Conservation (phyloP, 2,797 vertebrate species). For the Pangasius mekongensis region DNA sequence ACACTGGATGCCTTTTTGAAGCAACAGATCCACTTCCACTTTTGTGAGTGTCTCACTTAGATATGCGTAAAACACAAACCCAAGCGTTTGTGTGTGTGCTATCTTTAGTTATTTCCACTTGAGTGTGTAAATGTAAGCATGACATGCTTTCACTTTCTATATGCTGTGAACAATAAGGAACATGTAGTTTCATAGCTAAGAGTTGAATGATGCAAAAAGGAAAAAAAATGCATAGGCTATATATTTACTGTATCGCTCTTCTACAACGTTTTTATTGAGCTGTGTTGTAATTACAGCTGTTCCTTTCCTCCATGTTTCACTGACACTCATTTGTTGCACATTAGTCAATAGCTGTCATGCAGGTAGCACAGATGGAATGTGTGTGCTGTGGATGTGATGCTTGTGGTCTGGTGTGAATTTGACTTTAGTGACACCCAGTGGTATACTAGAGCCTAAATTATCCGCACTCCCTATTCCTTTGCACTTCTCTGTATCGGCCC, state of each 20-base stretch:
- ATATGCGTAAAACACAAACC: neutral
- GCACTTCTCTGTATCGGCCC: constrained; percentile 26
- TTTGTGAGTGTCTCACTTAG: neutral
- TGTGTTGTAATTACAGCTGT: neutral
- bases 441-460: neutral
- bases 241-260: neutral
- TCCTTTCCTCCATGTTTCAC: neutral
- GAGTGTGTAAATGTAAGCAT: neutral
- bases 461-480: neutral
- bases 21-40: neutral
- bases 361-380: neutral
- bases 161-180: neutral
- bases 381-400: neutral
- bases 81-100: neutral
- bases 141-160: neutral
- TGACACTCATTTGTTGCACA: neutral
- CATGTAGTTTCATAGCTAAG: neutral
- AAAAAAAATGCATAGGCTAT: neutral
- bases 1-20: neutral
- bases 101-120: neutral
- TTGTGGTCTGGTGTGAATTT: constrained; percentile 8
- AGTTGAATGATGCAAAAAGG: neutral
- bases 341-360: neutral
- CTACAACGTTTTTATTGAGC: neutral
- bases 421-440: constrained; percentile 12